Evolutionary conservation across 2,888 invertebrate genomes (phyloP).

Genomic region (Andrena minutula): DNA sequence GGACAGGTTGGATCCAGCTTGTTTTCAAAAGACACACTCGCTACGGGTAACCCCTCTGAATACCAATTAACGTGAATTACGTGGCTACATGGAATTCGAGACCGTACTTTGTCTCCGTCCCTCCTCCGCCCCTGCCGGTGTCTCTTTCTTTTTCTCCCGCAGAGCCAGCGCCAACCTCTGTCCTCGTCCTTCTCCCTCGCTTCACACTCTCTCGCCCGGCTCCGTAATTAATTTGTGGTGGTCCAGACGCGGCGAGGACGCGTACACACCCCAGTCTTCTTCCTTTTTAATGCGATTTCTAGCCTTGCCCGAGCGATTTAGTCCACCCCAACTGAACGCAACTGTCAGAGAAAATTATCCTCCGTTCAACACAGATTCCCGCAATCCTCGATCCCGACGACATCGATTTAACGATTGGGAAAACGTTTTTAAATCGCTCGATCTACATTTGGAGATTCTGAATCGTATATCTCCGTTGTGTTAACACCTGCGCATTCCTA

Average conservation of each 20-base stretch:
- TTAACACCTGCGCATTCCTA: conserved; percentile 44
- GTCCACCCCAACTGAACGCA: not conserved
- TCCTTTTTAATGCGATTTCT: conserved; percentile 15
- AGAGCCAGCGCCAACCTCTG: not conserved
- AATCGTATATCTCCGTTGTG: conserved; percentile 13
- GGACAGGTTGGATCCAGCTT: conserved; percentile 66
- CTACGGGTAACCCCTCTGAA: conserved; percentile 73
- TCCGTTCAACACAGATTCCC: too few species aligned
- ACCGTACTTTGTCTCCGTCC: conserved; percentile 57
- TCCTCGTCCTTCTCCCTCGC: conserved; percentile 47
- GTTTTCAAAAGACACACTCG: conserved; percentile 74
- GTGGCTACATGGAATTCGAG: conserved; percentile 71
- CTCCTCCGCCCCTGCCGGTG: conserved; percentile 32
- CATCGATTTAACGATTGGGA: too few species aligned
- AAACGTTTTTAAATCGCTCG: not conserved
- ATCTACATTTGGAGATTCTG: conserved; percentile 3
- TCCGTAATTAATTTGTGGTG: conserved; percentile 62
- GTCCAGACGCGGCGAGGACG: conserved; percentile 47
- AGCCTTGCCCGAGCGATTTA: conserved; percentile 20
- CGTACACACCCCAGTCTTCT: conserved; percentile 12
- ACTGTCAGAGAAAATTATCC: not conserved
- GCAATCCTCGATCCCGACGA: too few species aligned
- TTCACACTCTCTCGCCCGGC: conserved; percentile 37
- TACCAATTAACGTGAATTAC: conserved; percentile 81
- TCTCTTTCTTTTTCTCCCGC: conserved; percentile 22